phyloP scores from a whole-genome alignment of 92 coral and sea anemone genomes.

The Hydrozoanthus gracilis region DNA sequence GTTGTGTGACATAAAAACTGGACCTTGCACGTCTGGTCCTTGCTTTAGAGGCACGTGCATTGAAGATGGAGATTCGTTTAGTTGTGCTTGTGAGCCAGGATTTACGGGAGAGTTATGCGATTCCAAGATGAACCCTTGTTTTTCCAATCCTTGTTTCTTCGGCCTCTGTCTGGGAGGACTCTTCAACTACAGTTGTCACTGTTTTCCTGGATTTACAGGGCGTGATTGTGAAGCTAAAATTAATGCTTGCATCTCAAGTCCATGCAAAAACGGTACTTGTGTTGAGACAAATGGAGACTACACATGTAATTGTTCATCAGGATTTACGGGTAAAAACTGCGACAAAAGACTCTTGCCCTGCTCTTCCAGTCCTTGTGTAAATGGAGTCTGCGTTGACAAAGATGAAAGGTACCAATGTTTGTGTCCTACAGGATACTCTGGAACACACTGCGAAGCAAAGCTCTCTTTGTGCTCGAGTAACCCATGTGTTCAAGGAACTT shows the following conservation, averaged over 20 bases:
- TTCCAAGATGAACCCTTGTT: slow-evolving; percentile 58
- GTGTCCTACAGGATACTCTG: slow-evolving; percentile 53
- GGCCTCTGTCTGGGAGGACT: slow-evolving; percentile 63
- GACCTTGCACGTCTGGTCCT: slow-evolving; percentile 64
- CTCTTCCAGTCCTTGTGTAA: slow-evolving; percentile 45
- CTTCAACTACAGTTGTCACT: slow-evolving; percentile 62
- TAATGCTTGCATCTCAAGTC: slow-evolving; percentile 60
- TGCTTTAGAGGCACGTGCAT: slow-evolving; percentile 77
- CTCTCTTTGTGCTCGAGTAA: slow-evolving; percentile 51
- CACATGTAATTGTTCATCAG: slow-evolving; percentile 61
- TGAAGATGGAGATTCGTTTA: slow-evolving; percentile 35
- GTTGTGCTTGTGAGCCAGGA: slow-evolving; percentile 61
- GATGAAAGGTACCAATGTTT: slow-evolving; percentile 38
- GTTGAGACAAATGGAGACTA: slow-evolving; percentile 40
- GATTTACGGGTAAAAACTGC: slow-evolving; percentile 64
- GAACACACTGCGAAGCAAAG: slow-evolving; percentile 39
- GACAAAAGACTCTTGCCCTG: slow-evolving; percentile 49
- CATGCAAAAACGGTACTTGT: slow-evolving; percentile 78
- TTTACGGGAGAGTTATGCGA: slow-evolving; percentile 59
- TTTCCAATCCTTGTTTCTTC: slow-evolving; percentile 66
- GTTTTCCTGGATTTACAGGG: slow-evolving; percentile 76
- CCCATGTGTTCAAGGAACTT: slow-evolving; percentile 74
- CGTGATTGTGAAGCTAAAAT: slow-evolving; percentile 54
- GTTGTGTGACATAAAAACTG: slow-evolving; percentile 52
- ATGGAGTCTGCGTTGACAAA: slow-evolving; percentile 45